phyloP scores from a whole-genome alignment of 2,797 vertebrate genomes.

The Toxotes lorentzi region DNA sequence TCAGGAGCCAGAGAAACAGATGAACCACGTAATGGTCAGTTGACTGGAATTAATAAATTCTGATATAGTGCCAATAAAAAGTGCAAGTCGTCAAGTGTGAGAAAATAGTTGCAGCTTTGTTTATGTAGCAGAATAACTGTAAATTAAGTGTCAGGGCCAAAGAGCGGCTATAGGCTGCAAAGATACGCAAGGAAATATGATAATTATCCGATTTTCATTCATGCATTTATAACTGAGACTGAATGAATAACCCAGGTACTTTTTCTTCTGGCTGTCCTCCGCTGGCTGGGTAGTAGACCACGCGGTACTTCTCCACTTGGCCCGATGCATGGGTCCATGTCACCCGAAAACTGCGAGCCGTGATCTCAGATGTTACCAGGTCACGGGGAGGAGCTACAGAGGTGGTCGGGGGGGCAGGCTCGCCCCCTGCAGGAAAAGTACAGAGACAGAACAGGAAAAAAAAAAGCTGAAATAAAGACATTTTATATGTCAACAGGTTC shows the following conservation, averaged over 20 bases:
- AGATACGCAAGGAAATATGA: not conserved
- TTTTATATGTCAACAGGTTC: too few relatives aligned
- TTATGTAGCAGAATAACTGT: not conserved
- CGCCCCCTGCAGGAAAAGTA: slow-evolving; percentile 36
- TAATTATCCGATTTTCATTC: not conserved
- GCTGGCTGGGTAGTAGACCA: slow-evolving; percentile 93
- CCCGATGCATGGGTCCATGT: slow-evolving; percentile 91
- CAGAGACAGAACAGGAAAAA: too few relatives aligned
- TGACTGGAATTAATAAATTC: not conserved
- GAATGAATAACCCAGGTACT: slow-evolving; percentile 45
- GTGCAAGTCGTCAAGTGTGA: too few relatives aligned
- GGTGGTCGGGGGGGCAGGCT: slow-evolving; percentile 49
- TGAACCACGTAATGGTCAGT: not conserved
- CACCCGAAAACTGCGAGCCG: slow-evolving; percentile 93
- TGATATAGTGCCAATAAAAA: not conserved
- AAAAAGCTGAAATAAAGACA: too few relatives aligned
- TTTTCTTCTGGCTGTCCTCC: slow-evolving; percentile 95
- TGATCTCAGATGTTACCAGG: slow-evolving; percentile 91
- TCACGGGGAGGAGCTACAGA: slow-evolving; percentile 85
- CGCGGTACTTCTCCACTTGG: slow-evolving; percentile 94
- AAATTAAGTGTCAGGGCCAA: not conserved
- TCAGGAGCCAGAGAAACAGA: not conserved
- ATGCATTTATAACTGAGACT: not conserved
- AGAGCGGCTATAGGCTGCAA: not conserved
- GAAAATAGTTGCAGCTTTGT: not conserved